Conservation (phyloP, 2,113 vertebrate species). For the Dascyllus trimaculatus region DNA sequence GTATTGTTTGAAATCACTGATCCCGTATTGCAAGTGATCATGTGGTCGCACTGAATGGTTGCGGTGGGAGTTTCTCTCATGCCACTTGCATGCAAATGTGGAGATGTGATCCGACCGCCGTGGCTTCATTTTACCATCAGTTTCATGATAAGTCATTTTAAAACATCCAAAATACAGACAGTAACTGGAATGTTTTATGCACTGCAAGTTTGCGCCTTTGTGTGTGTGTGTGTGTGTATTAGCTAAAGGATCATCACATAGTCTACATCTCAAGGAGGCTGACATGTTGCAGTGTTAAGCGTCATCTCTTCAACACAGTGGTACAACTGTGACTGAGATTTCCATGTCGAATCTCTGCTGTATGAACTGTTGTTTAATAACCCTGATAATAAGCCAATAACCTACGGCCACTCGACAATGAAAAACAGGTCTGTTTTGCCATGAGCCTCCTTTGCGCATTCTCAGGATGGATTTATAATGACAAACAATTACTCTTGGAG, state of each 20-base stretch:
- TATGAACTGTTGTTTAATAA: constrained; percentile 58
- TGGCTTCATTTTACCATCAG: constrained; percentile 4
- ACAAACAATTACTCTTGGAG: constrained; percentile 56
- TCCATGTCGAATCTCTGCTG: constrained; percentile 44
- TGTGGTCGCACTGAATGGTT: constrained; percentile 46
- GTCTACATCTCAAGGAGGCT: not conserved
- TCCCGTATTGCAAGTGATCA: constrained; percentile 70
- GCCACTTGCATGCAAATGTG: constrained; percentile 55
- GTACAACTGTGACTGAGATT: constrained; percentile 54
- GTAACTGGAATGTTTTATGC: constrained; percentile 6
- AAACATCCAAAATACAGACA: constrained; percentile 22
- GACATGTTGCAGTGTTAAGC: constrained; percentile 51
- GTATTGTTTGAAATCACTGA: constrained; percentile 69
- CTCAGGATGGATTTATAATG: constrained; percentile 67
- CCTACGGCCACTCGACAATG: not conserved
- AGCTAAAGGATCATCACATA: constrained; percentile 14
- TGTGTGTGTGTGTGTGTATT: not conserved
- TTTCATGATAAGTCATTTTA: constrained; percentile 28
- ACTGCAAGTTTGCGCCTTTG: not conserved
- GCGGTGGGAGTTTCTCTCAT: constrained; percentile 53
- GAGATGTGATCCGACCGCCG: constrained; percentile 24
- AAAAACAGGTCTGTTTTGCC: constrained; percentile 51
- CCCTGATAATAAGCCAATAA: constrained; percentile 56
- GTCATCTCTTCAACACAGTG: constrained; percentile 30
- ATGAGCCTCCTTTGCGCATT: constrained; percentile 57